Base-by-base conservation (phyloP, 2,888 invertebrate genomes). In the Volucella bombylans region DNA sequence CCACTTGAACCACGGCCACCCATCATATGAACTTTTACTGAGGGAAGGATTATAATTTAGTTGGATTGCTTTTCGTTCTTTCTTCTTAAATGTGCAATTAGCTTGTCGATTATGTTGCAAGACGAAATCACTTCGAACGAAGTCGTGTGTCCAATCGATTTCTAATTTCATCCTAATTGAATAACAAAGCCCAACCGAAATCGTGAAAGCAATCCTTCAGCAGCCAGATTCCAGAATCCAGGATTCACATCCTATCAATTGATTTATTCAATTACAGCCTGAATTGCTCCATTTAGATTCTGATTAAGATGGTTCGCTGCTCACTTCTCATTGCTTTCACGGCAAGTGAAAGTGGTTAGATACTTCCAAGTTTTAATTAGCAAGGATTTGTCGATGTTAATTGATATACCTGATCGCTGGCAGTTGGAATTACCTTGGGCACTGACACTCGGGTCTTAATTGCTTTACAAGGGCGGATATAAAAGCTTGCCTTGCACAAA, bases 341-440 rank as follows among this genome's bases (percentile, higher is more conserved):
- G 38, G 41, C 23, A 41, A 59, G 47, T 47, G 61, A 65, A 65
- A 71, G 41, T 49, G 49, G 77, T 31, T 31, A 31, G 31, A 31
- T 72, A 31, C 54, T 52, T 62, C 14, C 15, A 57, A 41, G 61
- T 31, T 81, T 81, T 81, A 85, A 85, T 85, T 85, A 77, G 81
- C 72, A 85, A 81, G 85, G 85, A 85, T 85, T 85, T 81, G 85
- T 77, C 77, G 85, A 81, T 72, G 80, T 77, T 85, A 85, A 85
- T 85, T 85, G 77, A 85, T 77, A 68, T 71, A 81, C 72, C 55
- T 85, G 80, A 80, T 80, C 61, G 74, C 61, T 71, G 68, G 85
- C 71, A 61, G 68, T 79, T 74, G 69, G 78, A n/a, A 57, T 68
- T 38, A 39, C 61, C 10, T 67, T 43, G 55, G 18, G 49, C 61